Conservation (phyloP, 2,113 vertebrate genomes). For the Barnardius zonarius region DNA sequence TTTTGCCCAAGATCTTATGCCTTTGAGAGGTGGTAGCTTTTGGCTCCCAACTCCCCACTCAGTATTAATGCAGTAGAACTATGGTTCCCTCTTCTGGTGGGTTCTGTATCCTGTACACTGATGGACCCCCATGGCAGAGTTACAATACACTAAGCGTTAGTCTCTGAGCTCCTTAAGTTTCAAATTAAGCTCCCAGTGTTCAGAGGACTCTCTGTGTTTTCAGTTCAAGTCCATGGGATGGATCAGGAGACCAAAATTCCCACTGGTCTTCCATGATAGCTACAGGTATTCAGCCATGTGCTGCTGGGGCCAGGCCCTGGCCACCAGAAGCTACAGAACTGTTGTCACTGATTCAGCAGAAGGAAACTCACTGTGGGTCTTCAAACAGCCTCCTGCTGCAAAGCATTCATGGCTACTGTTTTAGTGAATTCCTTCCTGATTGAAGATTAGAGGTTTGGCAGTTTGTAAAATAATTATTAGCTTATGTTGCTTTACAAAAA, state of each 20-base stretch:
- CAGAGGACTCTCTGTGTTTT: background rate
- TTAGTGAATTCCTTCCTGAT: background rate
- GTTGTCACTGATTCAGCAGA: background rate
- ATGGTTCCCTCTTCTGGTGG: background rate
- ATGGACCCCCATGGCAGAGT: background rate
- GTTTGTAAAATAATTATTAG: conserved; percentile 16
- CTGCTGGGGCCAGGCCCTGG: background rate
- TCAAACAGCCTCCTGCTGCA: background rate
- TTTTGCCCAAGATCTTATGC: background rate
- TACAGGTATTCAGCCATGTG: accelerated
- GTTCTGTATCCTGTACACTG: background rate
- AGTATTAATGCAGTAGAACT: background rate
- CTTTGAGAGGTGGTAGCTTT: background rate
- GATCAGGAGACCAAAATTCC: background rate
- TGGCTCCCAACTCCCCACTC: background rate
- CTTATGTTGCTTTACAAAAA: background rate
- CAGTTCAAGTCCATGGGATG: background rate
- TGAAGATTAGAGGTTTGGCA: background rate
- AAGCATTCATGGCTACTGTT: background rate
- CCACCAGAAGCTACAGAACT: background rate
- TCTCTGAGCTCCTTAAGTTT: background rate
- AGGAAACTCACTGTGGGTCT: background rate
- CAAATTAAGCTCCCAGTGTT: background rate
- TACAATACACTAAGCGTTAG: background rate
- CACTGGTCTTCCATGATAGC: background rate